phyloP scores from a whole-genome alignment of 2,888 invertebrate species.

The Spilosoma lubricipeda region DNA sequence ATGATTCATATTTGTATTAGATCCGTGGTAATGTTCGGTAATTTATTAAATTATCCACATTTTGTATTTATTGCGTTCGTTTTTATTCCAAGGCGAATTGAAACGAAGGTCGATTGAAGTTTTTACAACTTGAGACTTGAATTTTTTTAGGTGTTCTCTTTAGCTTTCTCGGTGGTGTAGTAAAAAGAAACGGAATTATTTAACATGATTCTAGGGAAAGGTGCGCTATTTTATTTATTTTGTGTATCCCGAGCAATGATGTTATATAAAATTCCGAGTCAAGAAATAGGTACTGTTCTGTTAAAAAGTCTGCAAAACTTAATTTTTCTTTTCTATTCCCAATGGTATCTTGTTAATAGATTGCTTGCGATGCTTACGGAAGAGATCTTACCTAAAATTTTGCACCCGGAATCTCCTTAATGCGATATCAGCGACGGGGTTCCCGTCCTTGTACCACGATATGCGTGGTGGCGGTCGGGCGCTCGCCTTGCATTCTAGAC shows the following conservation, averaged over 20 bases:
- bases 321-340: background rate
- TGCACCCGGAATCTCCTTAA: conserved; percentile 87
- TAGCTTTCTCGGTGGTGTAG: too few species aligned
- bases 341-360: background rate
- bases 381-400: conserved; percentile 84
- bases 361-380: background rate
- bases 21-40: conserved; percentile 16
- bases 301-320: too few species aligned
- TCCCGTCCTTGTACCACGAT: conserved; percentile 93
- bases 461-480: conserved; percentile 93
- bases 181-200: too few species aligned
- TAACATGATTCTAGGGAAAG: too few species aligned
- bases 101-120: too few species aligned
- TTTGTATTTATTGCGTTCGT: background rate
- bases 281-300: too few species aligned
- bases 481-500: conserved; percentile 91
- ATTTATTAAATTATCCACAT: conserved; percentile 18
- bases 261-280: too few species aligned
- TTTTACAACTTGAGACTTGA: too few species aligned
- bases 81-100: background rate
- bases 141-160: too few species aligned
- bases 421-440: conserved; percentile 87
- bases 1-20: conserved; percentile 24
- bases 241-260: too few species aligned
- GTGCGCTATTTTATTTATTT: too few species aligned